Percentiles rank a stretch among this genome's conserved stretches.
Evolutionary conservation across 2,888 invertebrate species (phyloP).

Genomic region (Acleris literana): DNA sequence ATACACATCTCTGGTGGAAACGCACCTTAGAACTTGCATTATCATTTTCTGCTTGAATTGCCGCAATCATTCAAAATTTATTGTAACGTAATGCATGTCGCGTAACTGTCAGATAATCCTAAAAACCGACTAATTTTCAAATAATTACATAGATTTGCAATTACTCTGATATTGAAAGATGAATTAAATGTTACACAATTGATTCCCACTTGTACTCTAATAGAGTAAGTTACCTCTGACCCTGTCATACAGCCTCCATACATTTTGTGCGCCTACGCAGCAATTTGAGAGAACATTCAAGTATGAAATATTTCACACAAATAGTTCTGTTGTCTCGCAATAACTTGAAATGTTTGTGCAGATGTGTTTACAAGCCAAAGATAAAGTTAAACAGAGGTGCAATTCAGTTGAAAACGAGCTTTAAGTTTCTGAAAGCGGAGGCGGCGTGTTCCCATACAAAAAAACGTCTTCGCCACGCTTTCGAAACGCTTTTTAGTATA

Average conservation of each 20-base stretch:
- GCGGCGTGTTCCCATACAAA: too few relatives aligned
- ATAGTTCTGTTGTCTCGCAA: slow-evolving; percentile 18
- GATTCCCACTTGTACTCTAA: not conserved
- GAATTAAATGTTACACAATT: not conserved
- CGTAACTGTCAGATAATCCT: slow-evolving; percentile 9
- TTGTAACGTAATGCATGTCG: not conserved
- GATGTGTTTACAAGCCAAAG: slow-evolving; percentile 5
- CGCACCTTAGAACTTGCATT: too few relatives aligned
- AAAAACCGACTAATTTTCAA: not conserved
- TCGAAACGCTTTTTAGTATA: too few relatives aligned
- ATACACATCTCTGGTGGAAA: too few relatives aligned
- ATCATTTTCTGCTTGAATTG: too few relatives aligned
- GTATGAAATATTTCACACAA: slow-evolving; percentile 28
- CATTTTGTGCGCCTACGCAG: slow-evolving; percentile 9
- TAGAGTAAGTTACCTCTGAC: not conserved
- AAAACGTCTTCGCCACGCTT: too few relatives aligned
- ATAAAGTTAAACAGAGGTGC: not conserved
- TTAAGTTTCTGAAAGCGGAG: too few relatives aligned
- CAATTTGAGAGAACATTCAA: slow-evolving; percentile 29
- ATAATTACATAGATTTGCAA: slow-evolving; percentile 2
- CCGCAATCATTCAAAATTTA: not conserved
- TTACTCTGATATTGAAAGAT: slow-evolving; percentile 6
- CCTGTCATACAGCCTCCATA: slow-evolving; percentile 5
- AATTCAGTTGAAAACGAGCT: too few relatives aligned
- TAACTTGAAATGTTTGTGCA: slow-evolving; percentile 19